Percentiles rank a stretch among this genome's conserved stretches.
Conservation (phyloP, 2,888 invertebrate genomes). For the Sussaba pulchella region DNA sequence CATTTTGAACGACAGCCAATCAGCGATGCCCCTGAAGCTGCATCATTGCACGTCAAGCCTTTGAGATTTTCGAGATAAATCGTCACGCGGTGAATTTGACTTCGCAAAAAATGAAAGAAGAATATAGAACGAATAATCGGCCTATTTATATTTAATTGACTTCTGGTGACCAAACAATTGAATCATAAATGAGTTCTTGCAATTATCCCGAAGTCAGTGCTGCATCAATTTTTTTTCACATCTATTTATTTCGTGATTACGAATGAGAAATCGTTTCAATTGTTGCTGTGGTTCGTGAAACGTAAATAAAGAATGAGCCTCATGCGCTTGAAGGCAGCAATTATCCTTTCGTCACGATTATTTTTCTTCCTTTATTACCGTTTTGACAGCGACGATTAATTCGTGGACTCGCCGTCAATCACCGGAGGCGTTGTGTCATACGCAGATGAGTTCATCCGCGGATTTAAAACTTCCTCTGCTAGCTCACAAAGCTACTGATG, state of each 20-base stretch:
- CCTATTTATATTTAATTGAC: neutral
- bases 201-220: slow-evolving; percentile 25
- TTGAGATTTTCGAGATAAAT: too few relatives aligned
- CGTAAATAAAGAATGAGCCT: neutral
- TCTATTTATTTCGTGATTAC: neutral
- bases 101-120: too few relatives aligned
- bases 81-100: too few relatives aligned
- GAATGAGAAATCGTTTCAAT: neutral
- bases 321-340: neutral
- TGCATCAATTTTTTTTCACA: slow-evolving; percentile 18
- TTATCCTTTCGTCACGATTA: slow-evolving; percentile 42
- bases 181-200: neutral
- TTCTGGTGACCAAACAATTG: neutral
- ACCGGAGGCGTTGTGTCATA: neutral
- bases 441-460: neutral
- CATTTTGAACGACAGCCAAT: neutral
- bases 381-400: slow-evolving; percentile 6
- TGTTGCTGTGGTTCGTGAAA: neutral
- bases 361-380: slow-evolving; percentile 6
- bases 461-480: neutral
- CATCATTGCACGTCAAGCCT: too few relatives aligned
- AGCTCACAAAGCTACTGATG: neutral
- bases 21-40: too few relatives aligned
- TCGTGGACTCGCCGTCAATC: slow-evolving; percentile 9
- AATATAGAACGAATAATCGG: too few relatives aligned